Evolutionary conservation across 1,140 invertebrate species (phyloP).

Genomic region (Scaptomyza graminum): DNA sequence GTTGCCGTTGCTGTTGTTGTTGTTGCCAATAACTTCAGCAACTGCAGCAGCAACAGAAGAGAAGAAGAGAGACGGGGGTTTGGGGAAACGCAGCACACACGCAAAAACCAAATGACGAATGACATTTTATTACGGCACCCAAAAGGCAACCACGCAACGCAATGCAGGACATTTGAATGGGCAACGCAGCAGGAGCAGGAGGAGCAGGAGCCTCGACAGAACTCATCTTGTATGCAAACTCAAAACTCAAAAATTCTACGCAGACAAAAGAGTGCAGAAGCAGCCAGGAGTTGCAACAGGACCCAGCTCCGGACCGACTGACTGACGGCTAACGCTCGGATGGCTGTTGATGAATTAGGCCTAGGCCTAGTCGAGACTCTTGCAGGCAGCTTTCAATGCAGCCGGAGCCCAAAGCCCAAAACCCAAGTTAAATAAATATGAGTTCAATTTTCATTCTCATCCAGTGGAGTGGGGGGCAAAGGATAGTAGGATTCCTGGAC

Average conservation of each 20-base stretch:
- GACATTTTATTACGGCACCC: constrained; percentile 81
- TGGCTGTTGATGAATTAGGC: constrained; percentile 75
- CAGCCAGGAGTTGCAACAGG: constrained; percentile 41
- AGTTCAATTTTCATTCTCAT: constrained; percentile 77
- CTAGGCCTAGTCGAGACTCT: constrained; percentile 37
- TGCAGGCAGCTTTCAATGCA: not conserved
- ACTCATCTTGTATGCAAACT: constrained; percentile 82
- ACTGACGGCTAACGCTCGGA: constrained; percentile 62
- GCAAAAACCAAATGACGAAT: constrained; percentile 82
- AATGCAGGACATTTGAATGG: constrained; percentile 19
- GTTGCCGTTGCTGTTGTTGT: constrained; percentile 78
- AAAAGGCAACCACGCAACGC: constrained; percentile 64
- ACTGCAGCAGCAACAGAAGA: constrained; percentile 44
- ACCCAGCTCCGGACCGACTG: constrained; percentile 35
- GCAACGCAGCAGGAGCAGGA: constrained; percentile 3
- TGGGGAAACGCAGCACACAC: constrained; percentile 60
- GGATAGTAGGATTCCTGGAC: constrained; percentile 4
- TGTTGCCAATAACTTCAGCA: constrained; percentile 46
- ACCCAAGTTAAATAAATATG: constrained; percentile 78
- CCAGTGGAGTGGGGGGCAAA: constrained; percentile 11
- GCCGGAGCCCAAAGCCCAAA: constrained; percentile 21
- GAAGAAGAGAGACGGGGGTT: not conserved
- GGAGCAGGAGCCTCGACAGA: constrained; percentile 41
- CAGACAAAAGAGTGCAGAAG: constrained; percentile 77
- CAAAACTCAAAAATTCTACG: constrained; percentile 82